Evolutionary conservation across 2,888 invertebrate genomes (phyloP), one percentile per base, ranked within the genome.

Genomic region (Cheilosia grossa): DNA sequence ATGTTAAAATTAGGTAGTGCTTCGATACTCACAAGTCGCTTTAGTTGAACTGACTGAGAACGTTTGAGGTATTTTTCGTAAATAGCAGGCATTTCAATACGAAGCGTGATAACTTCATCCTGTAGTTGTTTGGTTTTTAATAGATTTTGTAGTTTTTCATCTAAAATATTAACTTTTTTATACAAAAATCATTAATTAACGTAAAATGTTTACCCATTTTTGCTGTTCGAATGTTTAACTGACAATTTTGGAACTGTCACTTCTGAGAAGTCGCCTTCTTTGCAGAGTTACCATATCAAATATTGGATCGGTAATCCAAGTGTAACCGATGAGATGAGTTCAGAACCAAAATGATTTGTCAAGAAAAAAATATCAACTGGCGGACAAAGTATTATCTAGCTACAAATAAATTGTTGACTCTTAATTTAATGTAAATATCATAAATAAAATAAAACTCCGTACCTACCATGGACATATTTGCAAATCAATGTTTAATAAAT

Each of bases 121-220:
- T 91, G 91, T 2, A 89, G 77, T 17, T 89, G 87, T 3, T 88
- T 89, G 58, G 91, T 53, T 17, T 87, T 87, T 4, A 89, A 86
- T 4, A 91, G 86, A 58, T 90, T 88, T 42, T 89, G 88, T 4
- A 91, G 30, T 33, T 89, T 85, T 66, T 90, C 87, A 49, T 91
- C 91, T 91, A 44, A 3, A 73, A 69, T 30, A 21, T 81, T 17
- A 4, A 0, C 51, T 64, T 66, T 24, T 33, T 30, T 49, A 19
- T 33, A 40, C 21, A 58, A n/a, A 33, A 27, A 27, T n/a, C 27
- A 42, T 19, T 56, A 51, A 17, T 33, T 49, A 19, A 27, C 27
- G 10, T 24, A 24, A 44, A 59, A 19, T 42, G 9, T 13, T 51
- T 66, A 81, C 81, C 81, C 85, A 81, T 85, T 61, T 69, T 13